Conservation (phyloP, 2,888 invertebrate genomes). For the Ethmia dodecea region DNA sequence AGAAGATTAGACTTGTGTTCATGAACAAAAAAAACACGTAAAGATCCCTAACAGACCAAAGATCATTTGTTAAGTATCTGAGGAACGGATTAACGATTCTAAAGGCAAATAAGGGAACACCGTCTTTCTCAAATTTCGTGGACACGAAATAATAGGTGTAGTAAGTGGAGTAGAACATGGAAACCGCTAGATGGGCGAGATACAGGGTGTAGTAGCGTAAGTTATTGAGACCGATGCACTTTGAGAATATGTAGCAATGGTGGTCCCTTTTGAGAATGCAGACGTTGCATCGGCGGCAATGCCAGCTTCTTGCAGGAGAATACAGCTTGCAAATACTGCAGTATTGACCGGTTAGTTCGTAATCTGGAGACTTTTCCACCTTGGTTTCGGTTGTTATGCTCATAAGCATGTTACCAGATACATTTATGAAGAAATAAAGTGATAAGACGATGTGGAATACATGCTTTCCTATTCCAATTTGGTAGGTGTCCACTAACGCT, state of each 20-base stretch:
- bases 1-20: constrained; percentile 46
- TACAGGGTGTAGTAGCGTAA: constrained; percentile 86
- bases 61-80: neutral
- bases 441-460: constrained; percentile 19
- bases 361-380: neutral
- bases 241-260: constrained; percentile 87
- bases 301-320: constrained; percentile 87
- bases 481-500: constrained; percentile 4
- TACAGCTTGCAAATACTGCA: constrained; percentile 85
- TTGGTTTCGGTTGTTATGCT: constrained; percentile 21
- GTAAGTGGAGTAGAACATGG: constrained; percentile 78
- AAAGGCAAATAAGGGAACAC: neutral
- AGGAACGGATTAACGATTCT: neutral
- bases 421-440: constrained; percentile 16
- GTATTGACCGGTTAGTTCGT: constrained; percentile 30
- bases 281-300: constrained; percentile 85
- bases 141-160: constrained; percentile 65
- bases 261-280: constrained; percentile 89
- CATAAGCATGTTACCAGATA: constrained; percentile 13
- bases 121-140: constrained; percentile 1
- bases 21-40: neutral
- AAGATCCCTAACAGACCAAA: neutral
- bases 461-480: constrained; percentile 7
- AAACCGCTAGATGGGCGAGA: constrained; percentile 66
- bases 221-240: constrained; percentile 87